Evolutionary conservation across 2,113 vertebrate genomes (phyloP).

Genomic region (Trogon melanurus): DNA sequence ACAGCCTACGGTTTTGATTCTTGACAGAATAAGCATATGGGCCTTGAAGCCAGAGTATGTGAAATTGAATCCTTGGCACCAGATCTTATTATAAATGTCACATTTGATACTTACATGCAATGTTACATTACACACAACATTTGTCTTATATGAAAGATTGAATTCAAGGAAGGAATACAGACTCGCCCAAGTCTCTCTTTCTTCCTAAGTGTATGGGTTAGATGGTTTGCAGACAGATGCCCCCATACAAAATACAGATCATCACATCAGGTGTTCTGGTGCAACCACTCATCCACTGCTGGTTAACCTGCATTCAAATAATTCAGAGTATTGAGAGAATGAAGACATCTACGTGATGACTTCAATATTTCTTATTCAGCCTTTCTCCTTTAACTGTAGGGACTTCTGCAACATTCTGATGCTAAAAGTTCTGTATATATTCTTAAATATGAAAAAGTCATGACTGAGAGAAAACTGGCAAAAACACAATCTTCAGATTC

Average conservation of each 20-base stretch:
- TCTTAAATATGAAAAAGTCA: neutral
- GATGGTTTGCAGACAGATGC: neutral
- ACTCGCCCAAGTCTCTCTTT: neutral
- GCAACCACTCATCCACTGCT: neutral
- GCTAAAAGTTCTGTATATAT: neutral
- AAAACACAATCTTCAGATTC: neutral
- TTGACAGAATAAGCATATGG: constrained; percentile 48
- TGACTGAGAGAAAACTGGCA: neutral
- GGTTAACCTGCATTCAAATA: neutral
- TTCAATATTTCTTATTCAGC: neutral
- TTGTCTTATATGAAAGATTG: constrained; percentile 29
- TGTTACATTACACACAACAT: constrained; percentile 26
- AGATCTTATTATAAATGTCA: constrained; percentile 60
- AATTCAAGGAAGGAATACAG: constrained; percentile 8
- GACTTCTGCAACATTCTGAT: neutral
- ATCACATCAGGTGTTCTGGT: neutral
- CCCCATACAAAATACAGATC: neutral
- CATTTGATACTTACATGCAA: constrained; percentile 37
- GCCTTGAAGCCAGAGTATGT: constrained; percentile 1
- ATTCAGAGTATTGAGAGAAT: neutral
- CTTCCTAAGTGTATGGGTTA: neutral
- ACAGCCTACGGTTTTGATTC: constrained; percentile 57
- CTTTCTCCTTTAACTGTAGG: neutral
- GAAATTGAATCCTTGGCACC: constrained; percentile 63
- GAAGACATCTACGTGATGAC: neutral